Conservation (phyloP, 2,888 invertebrate genomes). For the Lasioglossum villosulum region DNA sequence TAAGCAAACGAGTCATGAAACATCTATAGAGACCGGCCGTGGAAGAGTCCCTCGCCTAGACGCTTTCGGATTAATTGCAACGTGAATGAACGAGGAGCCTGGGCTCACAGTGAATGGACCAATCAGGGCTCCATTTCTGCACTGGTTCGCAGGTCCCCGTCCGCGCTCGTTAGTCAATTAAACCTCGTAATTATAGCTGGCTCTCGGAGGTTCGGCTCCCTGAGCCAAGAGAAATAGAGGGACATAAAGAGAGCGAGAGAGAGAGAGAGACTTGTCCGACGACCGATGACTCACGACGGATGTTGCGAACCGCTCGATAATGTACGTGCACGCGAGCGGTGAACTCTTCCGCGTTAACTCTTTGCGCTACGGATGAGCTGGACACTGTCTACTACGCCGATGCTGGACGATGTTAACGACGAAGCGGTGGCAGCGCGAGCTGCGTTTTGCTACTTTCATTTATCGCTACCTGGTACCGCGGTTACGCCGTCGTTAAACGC, state of each 20-base stretch:
- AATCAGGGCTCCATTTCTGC: slow-evolving; percentile 70
- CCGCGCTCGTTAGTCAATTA: slow-evolving; percentile 79
- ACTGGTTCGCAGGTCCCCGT: slow-evolving; percentile 67
- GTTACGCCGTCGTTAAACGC: not conserved
- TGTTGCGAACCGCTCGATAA: slow-evolving; percentile 44
- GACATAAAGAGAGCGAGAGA: slow-evolving; percentile 2
- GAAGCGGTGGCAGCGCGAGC: not conserved
- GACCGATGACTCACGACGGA: slow-evolving; percentile 64
- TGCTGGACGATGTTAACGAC: not conserved
- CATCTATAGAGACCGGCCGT: not conserved
- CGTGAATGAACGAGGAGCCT: slow-evolving; percentile 62
- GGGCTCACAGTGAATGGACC: slow-evolving; percentile 61
- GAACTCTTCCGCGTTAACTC: slow-evolving; percentile 4
- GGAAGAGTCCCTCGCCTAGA: slow-evolving; percentile 20
- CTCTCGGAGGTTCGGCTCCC: slow-evolving; percentile 22
- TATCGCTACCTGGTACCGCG: not conserved
- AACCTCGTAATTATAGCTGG: slow-evolving; percentile 76
- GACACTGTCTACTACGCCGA: not conserved
- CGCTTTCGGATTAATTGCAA: slow-evolving; percentile 68
- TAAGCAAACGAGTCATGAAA: not conserved
- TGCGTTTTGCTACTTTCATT: not conserved
- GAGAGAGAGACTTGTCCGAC: slow-evolving; percentile 23
- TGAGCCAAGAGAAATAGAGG: not conserved
- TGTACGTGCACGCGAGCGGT: slow-evolving; percentile 21
- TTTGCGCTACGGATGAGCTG: slow-evolving; percentile 1